A percentile compares a stretch with the other conserved stretches of the same genome.
Evolutionary conservation across 2,113 vertebrate genomes (phyloP).

Genomic region (Terrapene triunguis): DNA sequence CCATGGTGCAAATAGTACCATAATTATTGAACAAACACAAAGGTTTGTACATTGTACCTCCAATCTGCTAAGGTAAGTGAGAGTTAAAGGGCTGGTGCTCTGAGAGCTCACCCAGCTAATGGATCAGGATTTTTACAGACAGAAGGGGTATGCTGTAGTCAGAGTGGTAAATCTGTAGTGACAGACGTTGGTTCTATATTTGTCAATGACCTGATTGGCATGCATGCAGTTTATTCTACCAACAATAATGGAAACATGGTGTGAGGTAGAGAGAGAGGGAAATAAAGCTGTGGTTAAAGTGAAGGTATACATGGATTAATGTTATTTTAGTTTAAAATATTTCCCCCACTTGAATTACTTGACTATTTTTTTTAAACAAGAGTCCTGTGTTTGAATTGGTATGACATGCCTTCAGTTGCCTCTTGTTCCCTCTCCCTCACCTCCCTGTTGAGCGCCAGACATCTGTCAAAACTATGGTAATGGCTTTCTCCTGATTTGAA

Average conservation of each 20-base stretch:
- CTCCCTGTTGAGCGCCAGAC: slow-evolving; percentile 61
- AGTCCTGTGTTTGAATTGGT: slow-evolving; percentile 29
- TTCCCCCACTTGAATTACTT: neutral
- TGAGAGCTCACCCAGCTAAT: slow-evolving; percentile 59
- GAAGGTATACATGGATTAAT: slow-evolving; percentile 39
- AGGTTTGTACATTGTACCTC: neutral
- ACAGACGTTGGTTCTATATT: slow-evolving; percentile 84
- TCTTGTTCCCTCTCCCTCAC: slow-evolving; percentile 26
- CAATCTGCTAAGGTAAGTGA: slow-evolving; percentile 5
- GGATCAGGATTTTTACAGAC: slow-evolving; percentile 76
- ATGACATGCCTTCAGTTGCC: slow-evolving; percentile 57
- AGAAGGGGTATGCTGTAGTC: slow-evolving; percentile 77
- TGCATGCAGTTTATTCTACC: slow-evolving; percentile 76
- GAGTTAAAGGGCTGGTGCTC: slow-evolving; percentile 40
- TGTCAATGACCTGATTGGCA: slow-evolving; percentile 86
- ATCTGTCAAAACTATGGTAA: slow-evolving; percentile 73
- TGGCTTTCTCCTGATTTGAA: slow-evolving; percentile 43
- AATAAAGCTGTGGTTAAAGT: slow-evolving; percentile 44
- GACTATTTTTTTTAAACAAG: neutral
- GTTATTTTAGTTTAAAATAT: slow-evolving; percentile 28
- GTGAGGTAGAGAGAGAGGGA: slow-evolving; percentile 66
- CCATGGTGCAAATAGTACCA: neutral
- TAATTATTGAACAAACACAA: neutral
- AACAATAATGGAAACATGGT: slow-evolving; percentile 81
- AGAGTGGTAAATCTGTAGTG: slow-evolving; percentile 82